phyloP scores from a whole-genome alignment of 1,140 invertebrate species.

The Neodiprion lecontei region DNA sequence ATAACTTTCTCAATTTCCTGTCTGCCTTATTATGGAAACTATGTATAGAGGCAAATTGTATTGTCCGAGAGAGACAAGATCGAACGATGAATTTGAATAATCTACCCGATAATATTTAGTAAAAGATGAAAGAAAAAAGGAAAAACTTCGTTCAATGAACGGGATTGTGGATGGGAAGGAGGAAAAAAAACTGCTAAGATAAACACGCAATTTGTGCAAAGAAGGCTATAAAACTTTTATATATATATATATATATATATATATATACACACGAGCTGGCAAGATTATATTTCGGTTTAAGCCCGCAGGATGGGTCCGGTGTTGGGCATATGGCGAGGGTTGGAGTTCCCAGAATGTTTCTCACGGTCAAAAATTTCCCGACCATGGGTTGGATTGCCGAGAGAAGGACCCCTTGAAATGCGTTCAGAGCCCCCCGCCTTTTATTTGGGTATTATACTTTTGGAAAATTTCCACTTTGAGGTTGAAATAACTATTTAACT shows the following conservation, averaged over 20 bases:
- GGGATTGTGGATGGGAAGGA: no score
- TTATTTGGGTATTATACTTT: slow-evolving; percentile 9
- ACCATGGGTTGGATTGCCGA: slow-evolving; percentile 16
- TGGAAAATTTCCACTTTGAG: background rate
- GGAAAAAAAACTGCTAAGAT: no score
- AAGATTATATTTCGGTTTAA: slow-evolving; percentile 10
- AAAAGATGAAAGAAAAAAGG: no score
- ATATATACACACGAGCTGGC: background rate
- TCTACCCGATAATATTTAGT: no score
- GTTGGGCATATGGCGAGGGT: slow-evolving; percentile 54
- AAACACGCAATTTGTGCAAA: no score
- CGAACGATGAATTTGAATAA: no score
- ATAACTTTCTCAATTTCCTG: slow-evolving; percentile 2
- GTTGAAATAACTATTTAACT: background rate
- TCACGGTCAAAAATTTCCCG: slow-evolving; percentile 61
- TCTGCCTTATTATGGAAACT: background rate
- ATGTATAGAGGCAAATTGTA: no score
- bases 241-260: no score
- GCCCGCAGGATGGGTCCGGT: slow-evolving; percentile 50
- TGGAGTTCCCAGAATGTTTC: slow-evolving; percentile 58
- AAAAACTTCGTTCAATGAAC: no score
- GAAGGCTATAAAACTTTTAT: no score
- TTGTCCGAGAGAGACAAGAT: no score
- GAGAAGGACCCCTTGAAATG: background rate
- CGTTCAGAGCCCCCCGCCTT: background rate